These are phyloP conservation scores for Mycetomoellerius zeteki DNA, from an alignment of 1,140 invertebrate species.

Conservation along the genomic window DNA sequence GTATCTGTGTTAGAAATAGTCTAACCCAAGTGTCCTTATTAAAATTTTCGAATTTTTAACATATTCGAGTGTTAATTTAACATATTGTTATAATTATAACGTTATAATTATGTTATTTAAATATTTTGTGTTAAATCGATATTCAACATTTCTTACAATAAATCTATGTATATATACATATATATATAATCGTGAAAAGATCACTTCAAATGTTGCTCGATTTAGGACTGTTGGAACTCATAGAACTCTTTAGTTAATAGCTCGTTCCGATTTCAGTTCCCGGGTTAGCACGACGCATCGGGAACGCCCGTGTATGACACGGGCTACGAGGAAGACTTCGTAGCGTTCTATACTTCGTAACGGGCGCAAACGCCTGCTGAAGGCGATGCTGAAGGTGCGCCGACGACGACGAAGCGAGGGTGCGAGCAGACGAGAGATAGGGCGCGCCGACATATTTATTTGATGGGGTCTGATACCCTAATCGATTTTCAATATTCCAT, in stretches of 20 bases:
- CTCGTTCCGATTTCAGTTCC: constrained; percentile 27
- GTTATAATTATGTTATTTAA: too few relatives aligned
- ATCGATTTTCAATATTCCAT: constrained; percentile 75
- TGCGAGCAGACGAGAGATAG: constrained; percentile 47
- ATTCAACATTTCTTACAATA: too few relatives aligned
- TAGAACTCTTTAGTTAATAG: not conserved
- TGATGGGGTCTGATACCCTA: constrained; percentile 69
- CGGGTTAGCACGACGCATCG: not conserved
- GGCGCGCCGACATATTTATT: constrained; percentile 72
- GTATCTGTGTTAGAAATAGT: too few relatives aligned
- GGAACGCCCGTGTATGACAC: not conserved
- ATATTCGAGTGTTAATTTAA: too few relatives aligned
- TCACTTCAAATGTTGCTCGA: not conserved
- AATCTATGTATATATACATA: too few relatives aligned
- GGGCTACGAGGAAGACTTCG: not conserved
- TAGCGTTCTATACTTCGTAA: not conserved
- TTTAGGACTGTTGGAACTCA: not conserved
- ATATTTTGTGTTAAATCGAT: too few relatives aligned
- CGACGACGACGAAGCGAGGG: constrained; percentile 16
- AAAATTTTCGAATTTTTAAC: too few relatives aligned
- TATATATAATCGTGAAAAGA: not conserved
- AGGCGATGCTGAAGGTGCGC: constrained; percentile 4
- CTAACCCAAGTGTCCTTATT: too few relatives aligned
- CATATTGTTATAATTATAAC: too few relatives aligned
- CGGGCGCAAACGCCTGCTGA: constrained; percentile 31